Base-by-base conservation (phyloP, 2,113 vertebrate species). In the Neogobius melanostomus region DNA sequence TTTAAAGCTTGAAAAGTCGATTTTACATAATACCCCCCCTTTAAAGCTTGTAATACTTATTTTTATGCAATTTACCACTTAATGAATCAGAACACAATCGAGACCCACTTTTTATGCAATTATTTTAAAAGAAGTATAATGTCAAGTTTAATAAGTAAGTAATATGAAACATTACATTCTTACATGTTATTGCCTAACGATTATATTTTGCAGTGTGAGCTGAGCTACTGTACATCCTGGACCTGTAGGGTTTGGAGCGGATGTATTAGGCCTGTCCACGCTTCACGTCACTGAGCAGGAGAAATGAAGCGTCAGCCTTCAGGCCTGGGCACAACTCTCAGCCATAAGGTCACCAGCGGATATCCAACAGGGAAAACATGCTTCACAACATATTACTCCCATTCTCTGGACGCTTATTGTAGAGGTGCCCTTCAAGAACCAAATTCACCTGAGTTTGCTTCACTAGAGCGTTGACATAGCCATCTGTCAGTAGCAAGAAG, bases 401-500 rank as follows among this genome's bases (percentile, higher is more conserved):
- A 10, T 21, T 68, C 64, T 56, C 36, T 36, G 46, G 48, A 44
- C 12, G 11, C 21, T 60, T 60, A 36, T 16, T 0, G 11, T 69
- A 56, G 76, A 77, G 62, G 64, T 80, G 74, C 46, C 63, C 71
- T 77, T 77, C 53, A 21, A 57, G 62, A 70, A 43, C 5, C 73
- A 63, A 63, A 17, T 21, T 72, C 74, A 63, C 61, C 51, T 50
- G 48, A 43, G 15, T 28, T 14, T 60, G 70, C 70, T 76, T 42
- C 44, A 28, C 8, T 11, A 67, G 70, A 79, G 60, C 59, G 64
- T 17, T 17, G 68, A 43, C 62, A 66, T 46, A 11, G 16, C 53
- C 57, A 80, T 63, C 56, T 77, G 65, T 66, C 36, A 56, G 11
- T 0, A 49, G 53, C 53, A 49, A 15, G 12, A 62, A 17, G 17